Conservation (phyloP, 1,140 invertebrate species). For the Sesamia nonagrioides region DNA sequence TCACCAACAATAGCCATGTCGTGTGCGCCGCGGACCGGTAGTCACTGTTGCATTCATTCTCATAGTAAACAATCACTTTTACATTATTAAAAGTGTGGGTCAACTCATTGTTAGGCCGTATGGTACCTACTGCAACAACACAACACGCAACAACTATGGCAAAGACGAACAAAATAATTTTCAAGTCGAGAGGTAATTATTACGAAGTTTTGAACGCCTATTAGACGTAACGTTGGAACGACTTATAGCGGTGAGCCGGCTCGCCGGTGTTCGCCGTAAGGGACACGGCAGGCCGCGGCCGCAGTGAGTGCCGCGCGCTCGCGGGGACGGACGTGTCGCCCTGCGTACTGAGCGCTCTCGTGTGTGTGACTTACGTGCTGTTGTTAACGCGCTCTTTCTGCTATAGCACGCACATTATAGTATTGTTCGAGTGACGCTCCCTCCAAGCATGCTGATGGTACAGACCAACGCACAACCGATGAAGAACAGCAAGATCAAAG, state of each 20-base stretch:
- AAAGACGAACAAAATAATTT: slow-evolving; percentile 49
- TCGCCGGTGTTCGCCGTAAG: background rate
- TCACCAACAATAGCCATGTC: slow-evolving; percentile 70
- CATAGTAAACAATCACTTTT: slow-evolving; percentile 79
- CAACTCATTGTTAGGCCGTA: slow-evolving; percentile 63
- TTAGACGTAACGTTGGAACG: slow-evolving; percentile 6
- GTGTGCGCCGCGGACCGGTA: slow-evolving; percentile 63
- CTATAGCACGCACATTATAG: slow-evolving; percentile 83
- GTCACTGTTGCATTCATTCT: slow-evolving; percentile 67
- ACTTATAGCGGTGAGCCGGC: slow-evolving; percentile 41
- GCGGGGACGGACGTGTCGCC: slow-evolving; percentile 63
- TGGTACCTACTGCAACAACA: slow-evolving; percentile 48
- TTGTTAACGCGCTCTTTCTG: slow-evolving; percentile 80
- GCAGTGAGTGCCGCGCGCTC: slow-evolving; percentile 73
- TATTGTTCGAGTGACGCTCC: slow-evolving; percentile 81
- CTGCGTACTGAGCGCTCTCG: slow-evolving; percentile 64
- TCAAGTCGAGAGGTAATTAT: slow-evolving; percentile 42
- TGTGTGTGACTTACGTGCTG: slow-evolving; percentile 73
- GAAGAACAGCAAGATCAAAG: slow-evolving; percentile 83
- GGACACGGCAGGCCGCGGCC: background rate
- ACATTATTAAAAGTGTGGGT: slow-evolving; percentile 66
- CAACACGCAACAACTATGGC: slow-evolving; percentile 45
- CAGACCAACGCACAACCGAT: slow-evolving; percentile 82
- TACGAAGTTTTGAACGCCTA: slow-evolving; percentile 9
- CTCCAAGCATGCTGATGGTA: slow-evolving; percentile 83